Evolutionary conservation across 2,113 vertebrate species (phyloP).

Genomic region (Delphinapterus leucas): DNA sequence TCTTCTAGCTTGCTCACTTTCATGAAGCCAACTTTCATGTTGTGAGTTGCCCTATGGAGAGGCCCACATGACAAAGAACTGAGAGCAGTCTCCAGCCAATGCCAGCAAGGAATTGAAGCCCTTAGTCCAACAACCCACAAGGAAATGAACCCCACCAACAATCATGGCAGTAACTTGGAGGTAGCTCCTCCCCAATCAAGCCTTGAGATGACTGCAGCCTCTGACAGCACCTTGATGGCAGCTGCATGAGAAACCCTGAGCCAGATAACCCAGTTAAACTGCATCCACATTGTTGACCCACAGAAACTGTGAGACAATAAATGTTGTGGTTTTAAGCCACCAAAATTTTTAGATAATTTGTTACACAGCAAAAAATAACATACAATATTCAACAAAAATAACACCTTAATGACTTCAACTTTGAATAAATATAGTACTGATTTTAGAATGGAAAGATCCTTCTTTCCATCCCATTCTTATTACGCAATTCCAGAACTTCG

Average conservation of each 20-base stretch:
- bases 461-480: background rate
- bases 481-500: background rate
- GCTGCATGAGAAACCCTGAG: background rate
- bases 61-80: background rate
- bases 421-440: background rate
- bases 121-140: background rate
- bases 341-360: background rate
- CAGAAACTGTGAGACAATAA: background rate
- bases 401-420: background rate
- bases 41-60: background rate
- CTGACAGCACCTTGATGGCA: background rate
- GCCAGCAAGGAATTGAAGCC: background rate
- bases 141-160: background rate
- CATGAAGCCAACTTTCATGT: background rate
- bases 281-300: background rate
- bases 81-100: background rate
- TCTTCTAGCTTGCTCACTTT: background rate
- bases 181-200: background rate
- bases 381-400: background rate
- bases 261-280: background rate
- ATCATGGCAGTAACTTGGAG: rapidly evolving
- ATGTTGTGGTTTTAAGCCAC: background rate
- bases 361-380: background rate
- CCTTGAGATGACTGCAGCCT: background rate
- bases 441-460: background rate